A percentile compares a stretch with the other conserved stretches of the same genome.
phyloP scores from a whole-genome alignment of 2,888 invertebrate species.

The Drosophila nigritarsus region DNA sequence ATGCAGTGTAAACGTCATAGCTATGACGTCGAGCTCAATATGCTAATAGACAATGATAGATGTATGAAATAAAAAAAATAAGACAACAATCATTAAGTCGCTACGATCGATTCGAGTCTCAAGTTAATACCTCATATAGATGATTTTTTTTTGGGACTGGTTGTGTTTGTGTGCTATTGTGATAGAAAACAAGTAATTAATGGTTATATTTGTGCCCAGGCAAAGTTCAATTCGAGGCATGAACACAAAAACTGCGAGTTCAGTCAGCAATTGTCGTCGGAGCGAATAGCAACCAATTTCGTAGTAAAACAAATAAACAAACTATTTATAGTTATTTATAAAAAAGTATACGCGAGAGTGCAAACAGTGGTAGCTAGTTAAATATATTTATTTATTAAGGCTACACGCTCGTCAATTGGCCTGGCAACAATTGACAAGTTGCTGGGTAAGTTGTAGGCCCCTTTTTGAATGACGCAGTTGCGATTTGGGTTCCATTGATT shows the following conservation, averaged over 20 bases:
- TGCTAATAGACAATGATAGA: constrained; percentile 4
- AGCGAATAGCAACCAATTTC: constrained; percentile 26
- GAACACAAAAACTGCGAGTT: constrained; percentile 19
- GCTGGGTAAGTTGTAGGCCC: constrained; percentile 27
- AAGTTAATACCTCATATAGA: constrained; percentile 12
- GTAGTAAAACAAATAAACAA: constrained; percentile 12
- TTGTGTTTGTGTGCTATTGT: constrained; percentile 23
- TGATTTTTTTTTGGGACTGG: constrained; percentile 26
- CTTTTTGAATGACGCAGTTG: constrained; percentile 36
- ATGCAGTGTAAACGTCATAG: constrained; percentile 32
- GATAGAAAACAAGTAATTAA: constrained; percentile 51
- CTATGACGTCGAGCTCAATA: constrained; percentile 32
- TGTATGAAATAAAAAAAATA: constrained; percentile 10
- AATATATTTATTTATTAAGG: constrained; percentile 11
- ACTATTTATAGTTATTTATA: constrained; percentile 12
- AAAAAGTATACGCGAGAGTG: constrained; percentile 2
- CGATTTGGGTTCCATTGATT: constrained; percentile 25
- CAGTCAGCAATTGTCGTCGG: constrained; percentile 46
- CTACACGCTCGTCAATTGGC: constrained; percentile 49
- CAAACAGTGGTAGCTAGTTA: constrained; percentile 18
- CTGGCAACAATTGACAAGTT: constrained; percentile 62
- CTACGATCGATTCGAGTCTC: constrained; percentile 36
- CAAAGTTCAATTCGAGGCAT: constrained; percentile 53
- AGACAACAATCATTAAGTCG: constrained; percentile 28
- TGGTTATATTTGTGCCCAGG: constrained; percentile 31